A percentile compares a stretch with the other conserved stretches of the same genome.
Conservation (phyloP, 2,113 vertebrate genomes). For the Lophura nycthemera region DNA sequence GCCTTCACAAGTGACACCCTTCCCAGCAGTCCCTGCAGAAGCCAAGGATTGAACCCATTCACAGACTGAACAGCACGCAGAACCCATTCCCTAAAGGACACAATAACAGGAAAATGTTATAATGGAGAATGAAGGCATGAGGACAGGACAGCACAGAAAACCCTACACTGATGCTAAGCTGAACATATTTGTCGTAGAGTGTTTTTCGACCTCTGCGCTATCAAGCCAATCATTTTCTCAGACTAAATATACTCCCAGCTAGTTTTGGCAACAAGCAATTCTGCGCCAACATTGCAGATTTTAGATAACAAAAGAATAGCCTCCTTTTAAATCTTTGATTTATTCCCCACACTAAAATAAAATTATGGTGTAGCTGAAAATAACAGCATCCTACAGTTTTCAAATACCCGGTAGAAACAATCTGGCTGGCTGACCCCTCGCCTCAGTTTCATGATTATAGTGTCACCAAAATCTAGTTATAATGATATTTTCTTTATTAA, state of each 20-base stretch:
- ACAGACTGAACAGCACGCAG: slow-evolving; percentile 9
- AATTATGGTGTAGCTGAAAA: slow-evolving; percentile 47
- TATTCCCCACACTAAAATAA: slow-evolving; percentile 54
- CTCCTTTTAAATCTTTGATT: slow-evolving; percentile 47
- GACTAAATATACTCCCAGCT: slow-evolving; percentile 12
- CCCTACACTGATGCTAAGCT: not conserved
- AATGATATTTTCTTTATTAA: slow-evolving; percentile 58
- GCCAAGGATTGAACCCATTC: slow-evolving; percentile 20
- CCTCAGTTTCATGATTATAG: slow-evolving; percentile 31
- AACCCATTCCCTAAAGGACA: not conserved
- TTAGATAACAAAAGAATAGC: not conserved
- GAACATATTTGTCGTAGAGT: not conserved
- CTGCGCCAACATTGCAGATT: not conserved
- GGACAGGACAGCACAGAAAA: not conserved
- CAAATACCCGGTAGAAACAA: slow-evolving; percentile 3
- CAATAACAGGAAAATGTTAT: slow-evolving; percentile 50
- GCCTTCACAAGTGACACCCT: slow-evolving; percentile 52
- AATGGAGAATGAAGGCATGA: not conserved
- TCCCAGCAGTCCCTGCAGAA: not conserved
- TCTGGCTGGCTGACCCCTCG: not conserved
- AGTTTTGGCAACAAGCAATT: slow-evolving; percentile 32
- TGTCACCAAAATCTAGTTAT: slow-evolving; percentile 49
- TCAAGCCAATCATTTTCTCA: not conserved
- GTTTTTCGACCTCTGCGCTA: slow-evolving; percentile 29
- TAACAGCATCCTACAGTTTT: slow-evolving; percentile 11